Base-by-base conservation (phyloP, 2,888 invertebrate genomes). In the Prosapia bicincta region DNA sequence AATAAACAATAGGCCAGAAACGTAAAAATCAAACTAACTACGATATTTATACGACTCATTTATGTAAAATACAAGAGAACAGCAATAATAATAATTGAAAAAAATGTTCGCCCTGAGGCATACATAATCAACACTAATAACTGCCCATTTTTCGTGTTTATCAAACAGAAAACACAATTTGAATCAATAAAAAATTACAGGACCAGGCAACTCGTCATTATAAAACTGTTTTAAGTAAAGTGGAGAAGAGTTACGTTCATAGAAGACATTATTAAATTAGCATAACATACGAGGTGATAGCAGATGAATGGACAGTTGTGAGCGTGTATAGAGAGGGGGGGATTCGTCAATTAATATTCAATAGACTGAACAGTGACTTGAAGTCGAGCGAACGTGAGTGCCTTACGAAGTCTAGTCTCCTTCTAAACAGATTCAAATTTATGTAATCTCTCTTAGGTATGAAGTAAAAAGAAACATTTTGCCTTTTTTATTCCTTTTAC, bases 391-490 rank as follows among this genome's bases (percentile, higher is more conserved):
- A 54, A 54, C 54, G 54, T 54, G 54, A 54, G 5, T 20, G 3
- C 20, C 20, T 54, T 54, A 54, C 20, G 3, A 54, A 54, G 54
- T 54, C 20, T n/a, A 54, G 54, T n/a, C 69, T 38, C 26, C 43
- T 26, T 74, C 65, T 66, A 74, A 74, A 74, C 65, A 65, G 69
- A 74, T 74, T 74, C 69, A 74, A 74, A 74, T 74, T 74, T 74
- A 74, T 74, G 74, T 74, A 74, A 74, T 74, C 74, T 74, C 15
- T 43, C 74, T n/a, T 54, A 54, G 54, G 54, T 54, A 54, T 54
- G 20, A 54, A 20, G 54, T 54, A 5, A 54, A 54, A 54, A 54
- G 54, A 54, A 54, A 20, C 54, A 54, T 54, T 54, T 54, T 54
- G 10, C 3, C n/a, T 1, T 54, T 54, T 54, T 20, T 54, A 20